A percentile compares a stretch with the other conserved stretches of the same genome.
phyloP scores from a whole-genome alignment of 2,888 invertebrate species.

The Limnephilus lunatus region DNA sequence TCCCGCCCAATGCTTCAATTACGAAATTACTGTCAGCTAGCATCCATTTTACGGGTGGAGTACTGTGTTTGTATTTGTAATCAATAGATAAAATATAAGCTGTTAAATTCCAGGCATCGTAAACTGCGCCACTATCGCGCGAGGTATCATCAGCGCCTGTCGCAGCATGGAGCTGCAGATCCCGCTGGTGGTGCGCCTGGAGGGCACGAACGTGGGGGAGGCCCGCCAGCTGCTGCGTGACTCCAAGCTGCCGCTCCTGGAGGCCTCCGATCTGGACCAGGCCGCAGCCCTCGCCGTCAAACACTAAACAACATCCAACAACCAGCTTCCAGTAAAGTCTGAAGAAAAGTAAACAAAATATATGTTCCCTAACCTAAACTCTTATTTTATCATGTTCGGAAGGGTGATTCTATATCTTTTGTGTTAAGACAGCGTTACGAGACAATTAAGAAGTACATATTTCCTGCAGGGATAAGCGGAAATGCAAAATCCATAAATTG shows the following conservation, averaged over 20 bases:
- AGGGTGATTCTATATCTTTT: too few species aligned
- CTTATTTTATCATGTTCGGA: too few species aligned
- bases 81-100: not conserved
- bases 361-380: too few species aligned
- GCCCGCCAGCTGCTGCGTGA: constrained; percentile 90
- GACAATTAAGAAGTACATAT: too few species aligned
- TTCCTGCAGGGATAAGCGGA: too few species aligned
- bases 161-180: constrained; percentile 87
- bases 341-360: too few species aligned
- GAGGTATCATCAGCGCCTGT: constrained; percentile 94
- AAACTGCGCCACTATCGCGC: constrained; percentile 97
- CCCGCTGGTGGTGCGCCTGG: constrained; percentile 94
- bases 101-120: constrained; percentile 87
- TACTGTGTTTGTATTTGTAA: not conserved
- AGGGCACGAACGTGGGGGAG: constrained; percentile 94
- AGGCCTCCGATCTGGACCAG: constrained; percentile 92
- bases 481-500: too few species aligned
- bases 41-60: too few species aligned
- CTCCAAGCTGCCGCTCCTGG: constrained; percentile 89
- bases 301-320: constrained; percentile 7
- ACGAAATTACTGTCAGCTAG: too few species aligned
- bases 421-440: too few species aligned
- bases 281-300: constrained; percentile 93
- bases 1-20: too few species aligned
- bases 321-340: not conserved